Conservation (phyloP, 1,140 invertebrate genomes). For the Plectrocnemia conspersa region DNA sequence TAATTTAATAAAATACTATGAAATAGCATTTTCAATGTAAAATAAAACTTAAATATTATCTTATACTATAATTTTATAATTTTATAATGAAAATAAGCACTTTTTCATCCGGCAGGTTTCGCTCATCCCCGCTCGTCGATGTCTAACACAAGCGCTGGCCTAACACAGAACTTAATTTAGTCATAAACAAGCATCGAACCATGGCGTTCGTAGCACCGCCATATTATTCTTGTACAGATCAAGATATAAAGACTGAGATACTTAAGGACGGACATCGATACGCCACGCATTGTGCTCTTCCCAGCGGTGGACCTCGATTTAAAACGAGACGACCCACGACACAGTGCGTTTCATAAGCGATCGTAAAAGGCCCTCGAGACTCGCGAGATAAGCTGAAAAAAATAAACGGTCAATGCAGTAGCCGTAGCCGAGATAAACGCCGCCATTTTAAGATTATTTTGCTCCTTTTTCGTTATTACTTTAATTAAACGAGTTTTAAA, state of each 20-base stretch:
- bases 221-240: slow-evolving; percentile 27
- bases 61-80: too few species aligned
- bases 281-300: background rate
- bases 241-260: slow-evolving; percentile 28
- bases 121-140: slow-evolving; percentile 18
- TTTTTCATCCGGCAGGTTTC: too few species aligned
- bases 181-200: slow-evolving; percentile 26
- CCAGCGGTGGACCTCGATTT: background rate
- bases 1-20: too few species aligned
- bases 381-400: too few species aligned
- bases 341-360: slow-evolving; percentile 2
- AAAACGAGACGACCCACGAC: background rate
- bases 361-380: background rate
- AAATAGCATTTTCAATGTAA: too few species aligned
- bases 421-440: too few species aligned
- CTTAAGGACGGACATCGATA: background rate
- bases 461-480: background rate
- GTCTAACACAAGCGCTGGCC: slow-evolving; percentile 23
- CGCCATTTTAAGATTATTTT: background rate
- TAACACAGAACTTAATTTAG: slow-evolving; percentile 26
- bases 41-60: too few species aligned
- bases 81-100: too few species aligned
- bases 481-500: background rate
- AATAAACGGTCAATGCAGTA: too few species aligned
- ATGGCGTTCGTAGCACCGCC: slow-evolving; percentile 12